These are phyloP conservation scores for Phyllotreta cruciferae DNA, from an alignment of 2,888 invertebrate genomes.

Conservation along the genomic window DNA sequence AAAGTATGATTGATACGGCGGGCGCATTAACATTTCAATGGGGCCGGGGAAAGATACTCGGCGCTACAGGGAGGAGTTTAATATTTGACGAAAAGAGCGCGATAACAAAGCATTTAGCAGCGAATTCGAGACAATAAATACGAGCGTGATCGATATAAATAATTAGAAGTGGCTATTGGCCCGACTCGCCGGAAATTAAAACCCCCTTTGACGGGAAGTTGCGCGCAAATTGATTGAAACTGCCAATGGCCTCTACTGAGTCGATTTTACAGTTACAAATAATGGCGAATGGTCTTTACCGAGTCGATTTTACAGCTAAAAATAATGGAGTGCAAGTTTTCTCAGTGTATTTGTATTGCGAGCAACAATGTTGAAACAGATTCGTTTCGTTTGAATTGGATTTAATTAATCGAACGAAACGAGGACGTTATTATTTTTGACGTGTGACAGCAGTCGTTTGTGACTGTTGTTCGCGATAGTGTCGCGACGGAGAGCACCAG, in stretches of 20 bases:
- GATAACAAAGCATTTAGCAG: no score
- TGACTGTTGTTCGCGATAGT: conserved; percentile 25
- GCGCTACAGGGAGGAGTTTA: conserved; percentile 5
- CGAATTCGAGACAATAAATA: conserved; percentile 33
- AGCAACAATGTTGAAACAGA: no score
- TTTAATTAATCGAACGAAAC: conserved; percentile 43
- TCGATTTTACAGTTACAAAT: no score
- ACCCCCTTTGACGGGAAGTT: conserved; percentile 47
- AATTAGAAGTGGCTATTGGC: conserved; percentile 43
- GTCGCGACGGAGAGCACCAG: conserved; percentile 14
- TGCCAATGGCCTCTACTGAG: no score
- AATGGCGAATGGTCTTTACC: no score
- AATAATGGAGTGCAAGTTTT: no score
- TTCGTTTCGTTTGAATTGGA: conserved; percentile 32
- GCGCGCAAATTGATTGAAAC: background rate
- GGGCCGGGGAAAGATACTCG: conserved; percentile 5
- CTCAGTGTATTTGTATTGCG: no score
- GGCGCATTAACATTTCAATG: conserved; percentile 44
- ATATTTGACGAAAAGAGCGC: background rate
- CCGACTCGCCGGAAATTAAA: conserved; percentile 47
- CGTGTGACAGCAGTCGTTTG: conserved; percentile 43
- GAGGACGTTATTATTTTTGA: conserved; percentile 39
- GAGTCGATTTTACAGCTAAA: no score
- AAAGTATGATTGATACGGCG: conserved; percentile 47
- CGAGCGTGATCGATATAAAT: conserved; percentile 41